Conservation (phyloP, 2,888 invertebrate species). For the Acronicta alni region DNA sequence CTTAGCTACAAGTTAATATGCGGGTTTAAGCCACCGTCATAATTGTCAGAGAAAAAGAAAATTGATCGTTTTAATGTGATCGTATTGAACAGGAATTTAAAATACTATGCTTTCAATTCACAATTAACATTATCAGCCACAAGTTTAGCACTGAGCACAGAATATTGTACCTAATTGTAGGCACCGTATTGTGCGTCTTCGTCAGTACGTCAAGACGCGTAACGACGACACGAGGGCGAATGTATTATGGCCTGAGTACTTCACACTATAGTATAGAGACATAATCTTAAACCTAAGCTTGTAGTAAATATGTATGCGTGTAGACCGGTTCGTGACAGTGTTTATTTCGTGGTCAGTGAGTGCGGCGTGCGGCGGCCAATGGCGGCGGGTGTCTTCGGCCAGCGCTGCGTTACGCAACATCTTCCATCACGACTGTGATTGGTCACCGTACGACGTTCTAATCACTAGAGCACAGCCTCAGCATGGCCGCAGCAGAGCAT, state of each 20-base stretch:
- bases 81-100: background rate
- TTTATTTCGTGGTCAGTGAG: conserved; percentile 42
- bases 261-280: conserved; percentile 2
- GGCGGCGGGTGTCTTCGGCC: conserved; percentile 23
- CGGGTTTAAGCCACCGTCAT: no score
- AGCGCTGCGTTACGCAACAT: conserved; percentile 33
- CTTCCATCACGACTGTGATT: conserved; percentile 25
- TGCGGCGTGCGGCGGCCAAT: conserved; percentile 38
- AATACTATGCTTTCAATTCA: background rate
- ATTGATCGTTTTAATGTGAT: background rate
- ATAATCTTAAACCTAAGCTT: conserved; percentile 7
- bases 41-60: no score
- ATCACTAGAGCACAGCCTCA: conserved; percentile 5
- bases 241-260: background rate
- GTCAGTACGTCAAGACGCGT: no score
- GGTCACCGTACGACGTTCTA: conserved; percentile 16
- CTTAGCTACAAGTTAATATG: no score
- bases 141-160: no score
- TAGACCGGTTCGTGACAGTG: conserved; percentile 44
- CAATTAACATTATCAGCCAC: conserved; percentile 4
- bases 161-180: background rate
- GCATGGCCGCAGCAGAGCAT: conserved; percentile 5
- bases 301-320: conserved; percentile 14
- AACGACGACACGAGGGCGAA: background rate
- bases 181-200: background rate